Base-by-base conservation (phyloP, 2,888 invertebrate genomes). In the Deilephila elpenor region DNA sequence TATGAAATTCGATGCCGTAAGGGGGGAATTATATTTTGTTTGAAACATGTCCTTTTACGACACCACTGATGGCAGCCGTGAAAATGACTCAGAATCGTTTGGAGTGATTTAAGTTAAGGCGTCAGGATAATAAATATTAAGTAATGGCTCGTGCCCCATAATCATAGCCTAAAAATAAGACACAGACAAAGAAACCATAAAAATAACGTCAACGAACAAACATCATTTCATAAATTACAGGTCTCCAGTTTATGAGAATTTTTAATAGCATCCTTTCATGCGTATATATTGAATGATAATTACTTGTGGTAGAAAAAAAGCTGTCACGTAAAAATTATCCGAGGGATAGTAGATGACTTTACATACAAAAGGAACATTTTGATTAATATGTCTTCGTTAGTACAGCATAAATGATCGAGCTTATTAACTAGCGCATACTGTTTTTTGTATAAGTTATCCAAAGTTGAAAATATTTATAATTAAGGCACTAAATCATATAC, bases 1-100 rank as follows among this genome's bases (percentile, higher is more conserved):
- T 56, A 56, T 34, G 53, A 37, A 72, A 51, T 51, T 53, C 7
- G 72, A 53, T 60, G 53, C 56, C 51, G 34, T 71, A 71, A 53
- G 37, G 37, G 64, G 67, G 51, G 25, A 51, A 29, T 71, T 75
- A 76, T 71, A 75, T 77, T 75, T 71, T 72, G 73, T 74, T 73
- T 70, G 25, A 75, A 76, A 74, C 75, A 70, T 75, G 76, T 77
- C 77, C 77, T 81, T 85, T 84, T 84, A 87, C 81, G 81, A 78
- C 80, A 77, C 74, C 80, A 79, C 77, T 85, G 83, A 87, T 80
- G 80, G 80, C 77, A 74, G 74, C 82, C 83, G 81, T 85, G 84
- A 86, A 86, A 84, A 79, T 81, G 78, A 76, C 78, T 78, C 76
- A 78, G 83, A 78, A 83, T 80, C 78, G 78, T 79, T 83, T 81